These are phyloP conservation scores for Asbolus verrucosus DNA, from an alignment of 1,140 invertebrate genomes.

Conservation along the genomic window DNA sequence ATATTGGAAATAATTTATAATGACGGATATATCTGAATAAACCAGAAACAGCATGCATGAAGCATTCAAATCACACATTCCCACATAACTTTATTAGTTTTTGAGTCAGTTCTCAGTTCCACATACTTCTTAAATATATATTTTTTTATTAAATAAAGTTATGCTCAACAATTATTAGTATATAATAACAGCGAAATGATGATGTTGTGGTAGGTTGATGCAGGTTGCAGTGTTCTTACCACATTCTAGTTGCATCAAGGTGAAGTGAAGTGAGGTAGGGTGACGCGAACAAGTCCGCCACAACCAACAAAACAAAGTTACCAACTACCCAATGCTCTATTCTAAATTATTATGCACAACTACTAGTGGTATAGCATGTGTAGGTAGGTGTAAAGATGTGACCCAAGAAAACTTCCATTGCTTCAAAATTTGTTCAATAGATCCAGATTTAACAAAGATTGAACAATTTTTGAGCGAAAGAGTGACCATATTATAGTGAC, in stretches of 20 bases:
- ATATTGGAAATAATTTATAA: conserved; percentile 44
- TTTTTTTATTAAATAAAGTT: conserved; percentile 10
- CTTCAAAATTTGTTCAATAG: no score
- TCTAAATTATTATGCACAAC: conserved; percentile 62
- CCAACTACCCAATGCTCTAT: conserved; percentile 65
- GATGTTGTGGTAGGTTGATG: conserved; percentile 51
- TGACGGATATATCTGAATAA: conserved; percentile 41
- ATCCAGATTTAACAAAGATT: no score
- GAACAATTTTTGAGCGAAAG: no score
- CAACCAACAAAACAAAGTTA: conserved; percentile 66
- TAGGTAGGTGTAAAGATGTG: conserved; percentile 25
- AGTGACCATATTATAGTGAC: no score
- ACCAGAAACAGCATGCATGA: conserved; percentile 48
- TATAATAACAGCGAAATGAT: conserved; percentile 47
- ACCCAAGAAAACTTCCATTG: conserved; percentile 2
- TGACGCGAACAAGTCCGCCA: conserved; percentile 65
- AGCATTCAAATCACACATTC: conserved; percentile 40
- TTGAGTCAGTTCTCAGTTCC: background rate
- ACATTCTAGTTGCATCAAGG: conserved; percentile 66
- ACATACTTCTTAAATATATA: no score
- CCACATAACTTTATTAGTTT: conserved; percentile 38
- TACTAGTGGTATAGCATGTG: conserved; percentile 51
- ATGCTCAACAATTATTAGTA: conserved; percentile 23
- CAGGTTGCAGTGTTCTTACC: conserved; percentile 64
- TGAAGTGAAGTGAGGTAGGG: conserved; percentile 66